Percentiles rank a stretch among this genome's conserved stretches.
These are phyloP conservation scores for Genyomyrus donnyi DNA, from an alignment of 2,113 vertebrate species.

Conservation along the genomic window DNA sequence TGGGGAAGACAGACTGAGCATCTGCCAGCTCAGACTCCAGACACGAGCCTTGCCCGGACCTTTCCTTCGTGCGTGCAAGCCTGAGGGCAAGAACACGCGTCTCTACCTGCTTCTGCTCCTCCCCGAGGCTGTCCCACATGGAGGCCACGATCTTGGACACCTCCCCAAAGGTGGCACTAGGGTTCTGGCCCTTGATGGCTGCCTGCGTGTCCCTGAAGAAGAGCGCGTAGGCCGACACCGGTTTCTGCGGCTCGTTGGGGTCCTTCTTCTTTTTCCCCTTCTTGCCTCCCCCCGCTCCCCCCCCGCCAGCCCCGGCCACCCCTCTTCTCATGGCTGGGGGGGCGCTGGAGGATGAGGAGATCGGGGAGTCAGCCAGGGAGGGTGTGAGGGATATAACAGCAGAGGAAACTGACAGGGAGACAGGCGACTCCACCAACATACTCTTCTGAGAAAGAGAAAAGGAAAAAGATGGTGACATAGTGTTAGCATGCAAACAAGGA, in stretches of 20 bases:
- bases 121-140: conserved; percentile 90
- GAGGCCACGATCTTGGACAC: conserved; percentile 88
- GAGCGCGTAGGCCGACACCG: conserved; percentile 80
- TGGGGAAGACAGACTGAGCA: background rate
- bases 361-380: conserved; percentile 38
- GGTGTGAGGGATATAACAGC: conserved; percentile 54
- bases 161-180: conserved; percentile 81
- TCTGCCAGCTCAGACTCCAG: background rate
- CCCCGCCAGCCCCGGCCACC: conserved; percentile 38
- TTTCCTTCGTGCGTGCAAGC: background rate
- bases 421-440: conserved; percentile 56
- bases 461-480: background rate
- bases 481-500: background rate
- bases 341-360: conserved; percentile 15
- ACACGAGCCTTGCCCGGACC: background rate
- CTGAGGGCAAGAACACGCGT: background rate
- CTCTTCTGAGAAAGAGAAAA: conserved; percentile 39
- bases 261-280: conserved; percentile 81
- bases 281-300: conserved; percentile 44
- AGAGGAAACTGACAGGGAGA: conserved; percentile 52
- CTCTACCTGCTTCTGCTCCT: conserved; percentile 83
- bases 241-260: conserved; percentile 83
- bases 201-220: conserved; percentile 89
- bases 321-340: conserved; percentile 48
- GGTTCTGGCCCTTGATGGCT: conserved; percentile 89